A percentile compares a stretch with the other conserved stretches of the same genome.
Evolutionary conservation across 2,113 vertebrate species (phyloP).

Genomic region (Thalassoma bifasciatum): DNA sequence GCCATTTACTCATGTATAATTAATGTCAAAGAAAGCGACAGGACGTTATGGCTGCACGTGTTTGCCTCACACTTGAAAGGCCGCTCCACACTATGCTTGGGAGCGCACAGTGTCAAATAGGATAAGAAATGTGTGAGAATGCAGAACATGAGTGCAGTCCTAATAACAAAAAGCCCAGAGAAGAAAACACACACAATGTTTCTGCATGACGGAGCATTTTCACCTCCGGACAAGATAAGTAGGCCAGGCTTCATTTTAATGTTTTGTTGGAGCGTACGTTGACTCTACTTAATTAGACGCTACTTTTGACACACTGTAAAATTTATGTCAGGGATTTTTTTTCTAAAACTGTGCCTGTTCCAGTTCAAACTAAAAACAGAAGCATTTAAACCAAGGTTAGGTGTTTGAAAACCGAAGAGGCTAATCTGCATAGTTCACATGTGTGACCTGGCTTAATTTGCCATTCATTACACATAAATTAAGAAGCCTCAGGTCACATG

Average conservation of each 20-base stretch:
- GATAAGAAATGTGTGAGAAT: constrained; percentile 67
- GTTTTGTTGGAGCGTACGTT: constrained; percentile 42
- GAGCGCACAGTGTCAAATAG: constrained; percentile 66
- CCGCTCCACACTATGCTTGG: constrained; percentile 47
- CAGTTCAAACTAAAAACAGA: neutral
- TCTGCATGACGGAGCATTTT: constrained; percentile 62
- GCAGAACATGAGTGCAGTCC: constrained; percentile 54
- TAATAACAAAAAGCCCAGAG: constrained; percentile 63
- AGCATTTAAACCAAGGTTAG: neutral
- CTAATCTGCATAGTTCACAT: neutral
- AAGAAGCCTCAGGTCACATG: constrained; percentile 34
- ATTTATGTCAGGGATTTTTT: constrained; percentile 28
- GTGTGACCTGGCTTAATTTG: neutral
- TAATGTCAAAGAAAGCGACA: constrained; percentile 66
- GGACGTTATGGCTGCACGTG: constrained; percentile 70
- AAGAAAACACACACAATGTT: neutral
- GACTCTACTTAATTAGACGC: constrained; percentile 36
- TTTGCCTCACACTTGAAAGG: constrained; percentile 67
- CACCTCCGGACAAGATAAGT: constrained; percentile 70
- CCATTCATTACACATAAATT: neutral
- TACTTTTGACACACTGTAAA: constrained; percentile 25
- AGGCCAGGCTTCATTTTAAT: constrained; percentile 75
- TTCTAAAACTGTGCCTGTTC: neutral
- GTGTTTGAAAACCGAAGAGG: constrained; percentile 3
- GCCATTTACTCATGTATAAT: constrained; percentile 74